These are phyloP conservation scores for Anguilla japonica DNA, from an alignment of 2,113 vertebrate genomes.

Conservation along the genomic window DNA sequence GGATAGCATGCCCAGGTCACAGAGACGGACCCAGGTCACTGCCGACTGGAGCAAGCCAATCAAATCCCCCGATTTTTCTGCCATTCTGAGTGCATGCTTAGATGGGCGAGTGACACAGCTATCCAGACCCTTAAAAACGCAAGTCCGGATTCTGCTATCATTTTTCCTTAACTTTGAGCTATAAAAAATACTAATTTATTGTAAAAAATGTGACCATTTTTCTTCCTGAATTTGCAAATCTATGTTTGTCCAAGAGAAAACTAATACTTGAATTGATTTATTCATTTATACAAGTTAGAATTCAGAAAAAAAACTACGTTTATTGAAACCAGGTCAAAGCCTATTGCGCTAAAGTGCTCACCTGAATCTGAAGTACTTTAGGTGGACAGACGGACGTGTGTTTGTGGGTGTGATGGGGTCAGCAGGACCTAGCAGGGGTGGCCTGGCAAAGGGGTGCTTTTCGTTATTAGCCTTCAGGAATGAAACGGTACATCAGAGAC, in stretches of 20 bases:
- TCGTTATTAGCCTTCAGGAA: constrained; percentile 15
- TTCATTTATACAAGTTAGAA: too few species aligned
- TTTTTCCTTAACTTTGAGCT: neutral
- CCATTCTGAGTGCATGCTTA: neutral
- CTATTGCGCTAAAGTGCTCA: neutral
- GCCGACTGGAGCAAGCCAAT: neutral
- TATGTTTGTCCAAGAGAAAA: neutral
- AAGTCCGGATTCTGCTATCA: neutral
- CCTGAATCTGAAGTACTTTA: neutral
- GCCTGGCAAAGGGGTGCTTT: neutral
- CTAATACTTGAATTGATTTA: neutral
- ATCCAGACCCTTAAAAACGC: too few species aligned
- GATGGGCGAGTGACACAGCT: neutral
- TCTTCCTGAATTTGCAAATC: too few species aligned
- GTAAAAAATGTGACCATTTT: too few species aligned
- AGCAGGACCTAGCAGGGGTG: neutral
- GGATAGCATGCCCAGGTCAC: neutral
- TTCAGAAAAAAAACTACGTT: too few species aligned
- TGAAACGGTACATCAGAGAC: neutral
- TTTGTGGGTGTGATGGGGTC: neutral
- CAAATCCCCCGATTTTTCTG: neutral
- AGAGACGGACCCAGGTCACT: neutral
- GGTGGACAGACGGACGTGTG: neutral
- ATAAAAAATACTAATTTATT: too few species aligned
- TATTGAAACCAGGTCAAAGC: neutral